phyloP scores from a whole-genome alignment of 64 coral and sea anemone genomes.

The Stichodactyla helianthus region DNA sequence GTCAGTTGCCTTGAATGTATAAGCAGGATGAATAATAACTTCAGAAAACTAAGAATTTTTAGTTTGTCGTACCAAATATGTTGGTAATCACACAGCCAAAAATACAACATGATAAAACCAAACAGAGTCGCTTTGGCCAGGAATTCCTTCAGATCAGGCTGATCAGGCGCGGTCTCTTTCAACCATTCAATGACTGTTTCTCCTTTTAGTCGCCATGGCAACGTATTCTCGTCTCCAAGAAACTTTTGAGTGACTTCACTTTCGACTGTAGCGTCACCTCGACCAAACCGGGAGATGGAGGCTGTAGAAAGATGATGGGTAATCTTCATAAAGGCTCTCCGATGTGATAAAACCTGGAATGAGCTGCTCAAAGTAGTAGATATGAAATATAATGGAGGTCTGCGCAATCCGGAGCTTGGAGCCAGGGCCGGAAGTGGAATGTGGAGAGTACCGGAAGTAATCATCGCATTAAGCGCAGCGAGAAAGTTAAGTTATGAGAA shows the following conservation, averaged over 20 bases:
- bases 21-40: no score
- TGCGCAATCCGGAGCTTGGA: no score
- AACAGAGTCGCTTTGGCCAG: slow-evolving; percentile 78
- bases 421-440: no score
- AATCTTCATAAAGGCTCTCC: no score
- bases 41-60: background rate
- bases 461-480: no score
- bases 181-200: slow-evolving; percentile 60
- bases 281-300: slow-evolving; percentile 72
- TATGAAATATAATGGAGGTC: no score
- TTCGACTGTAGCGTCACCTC: slow-evolving; percentile 79
- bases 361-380: no score
- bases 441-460: no score
- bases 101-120: slow-evolving; percentile 88
- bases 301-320: slow-evolving; percentile 24
- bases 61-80: slow-evolving; percentile 69
- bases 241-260: slow-evolving; percentile 8
- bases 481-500: no score
- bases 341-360: no score
- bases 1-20: no score
- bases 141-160: slow-evolving; percentile 82
- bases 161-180: slow-evolving; percentile 73
- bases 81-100: slow-evolving; percentile 97
- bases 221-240: background rate
- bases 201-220: slow-evolving; percentile 20